A percentile compares a stretch with the other conserved stretches of the same genome.
These are phyloP conservation scores for Hirundo rustica DNA, from an alignment of 2,797 vertebrate species.

Conservation along the genomic window DNA sequence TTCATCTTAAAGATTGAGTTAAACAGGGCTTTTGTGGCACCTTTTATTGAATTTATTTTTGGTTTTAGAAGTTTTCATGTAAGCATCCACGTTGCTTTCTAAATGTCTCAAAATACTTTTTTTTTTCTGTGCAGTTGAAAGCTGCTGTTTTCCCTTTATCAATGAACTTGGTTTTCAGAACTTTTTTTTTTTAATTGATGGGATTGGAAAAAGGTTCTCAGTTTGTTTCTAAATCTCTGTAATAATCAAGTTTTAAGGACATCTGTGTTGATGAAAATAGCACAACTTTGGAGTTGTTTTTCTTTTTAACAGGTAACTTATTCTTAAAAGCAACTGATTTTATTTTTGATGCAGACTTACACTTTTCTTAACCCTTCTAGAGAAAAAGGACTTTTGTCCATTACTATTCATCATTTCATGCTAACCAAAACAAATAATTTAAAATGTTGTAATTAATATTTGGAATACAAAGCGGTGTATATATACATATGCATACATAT, in stretches of 20 bases:
- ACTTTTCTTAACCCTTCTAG: not conserved
- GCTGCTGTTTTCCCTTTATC: not conserved
- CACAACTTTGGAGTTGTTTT: not conserved
- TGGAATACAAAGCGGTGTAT: not conserved
- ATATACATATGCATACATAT: rapidly evolving
- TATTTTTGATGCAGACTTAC: not conserved
- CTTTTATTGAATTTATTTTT: not conserved
- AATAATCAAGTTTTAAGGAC: not conserved
- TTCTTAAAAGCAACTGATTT: not conserved
- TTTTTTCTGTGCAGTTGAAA: not conserved
- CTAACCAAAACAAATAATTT: not conserved
- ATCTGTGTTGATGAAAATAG: not conserved
- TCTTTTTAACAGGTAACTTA: not conserved
- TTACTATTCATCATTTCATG: not conserved
- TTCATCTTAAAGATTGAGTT: not conserved
- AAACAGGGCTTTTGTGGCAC: not conserved
- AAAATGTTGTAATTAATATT: not conserved
- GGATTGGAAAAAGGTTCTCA: not conserved
- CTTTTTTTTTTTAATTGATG: not conserved
- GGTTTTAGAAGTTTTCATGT: not conserved
- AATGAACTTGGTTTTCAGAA: not conserved
- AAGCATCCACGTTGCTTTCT: not conserved
- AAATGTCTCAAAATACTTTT: not conserved
- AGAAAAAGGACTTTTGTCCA: not conserved
- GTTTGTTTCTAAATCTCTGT: not conserved